Evolutionary conservation across 2,888 invertebrate genomes (phyloP), one percentile per base, ranked within the genome.

Genomic region (Oeneis ivallda): DNA sequence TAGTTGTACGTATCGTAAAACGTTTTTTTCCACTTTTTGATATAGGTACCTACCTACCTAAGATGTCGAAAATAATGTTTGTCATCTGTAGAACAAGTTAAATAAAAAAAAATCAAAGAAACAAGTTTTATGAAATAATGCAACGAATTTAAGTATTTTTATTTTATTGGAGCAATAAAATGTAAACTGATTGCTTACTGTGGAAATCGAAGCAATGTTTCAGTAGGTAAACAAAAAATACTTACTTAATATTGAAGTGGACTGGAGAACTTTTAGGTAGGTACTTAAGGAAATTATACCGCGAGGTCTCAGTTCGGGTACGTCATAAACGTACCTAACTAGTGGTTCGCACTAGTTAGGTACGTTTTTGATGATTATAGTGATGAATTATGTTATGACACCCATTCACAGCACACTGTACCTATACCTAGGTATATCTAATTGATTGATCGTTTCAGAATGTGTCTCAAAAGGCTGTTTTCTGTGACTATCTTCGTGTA

Each of bases 81-180:
- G n/a, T n/a, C 6, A 34, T 34, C 6, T 34, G 6, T 6, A 34
- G 6, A 34, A 34, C 2, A 34, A 34, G 32, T 34, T 34, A 41
- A 41, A 41, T n/a, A n/a, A n/a, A 41, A 43, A 11, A 43, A 13
- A 43, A 5, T n/a, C n/a, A n/a, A 13, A 7, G 7, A n/a, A 43
- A n/a, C 0, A 43, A 13, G 4, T 13, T 26, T 3, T 37, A 7
- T 37, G 7, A 37, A 37, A 5, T 1, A 37, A n/a, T 7, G n/a
- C 41, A 43, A 43, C 32, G 1, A 32, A 34, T 53, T 34, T 19
- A n/a, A n/a, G n/a, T n/a, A 11, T 7, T 13, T 9, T 34, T 37
- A 17, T 37, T 41, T 41, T 56, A 41, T 56, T 19, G 17, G 1
- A 19, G 56, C 41, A 8, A 41, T 56, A 56, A 26, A 56, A 13